A percentile compares a stretch with the other conserved stretches of the same genome.
Evolutionary conservation across 2,888 invertebrate species (phyloP).

Genomic region (Deladenus siricidicola): DNA sequence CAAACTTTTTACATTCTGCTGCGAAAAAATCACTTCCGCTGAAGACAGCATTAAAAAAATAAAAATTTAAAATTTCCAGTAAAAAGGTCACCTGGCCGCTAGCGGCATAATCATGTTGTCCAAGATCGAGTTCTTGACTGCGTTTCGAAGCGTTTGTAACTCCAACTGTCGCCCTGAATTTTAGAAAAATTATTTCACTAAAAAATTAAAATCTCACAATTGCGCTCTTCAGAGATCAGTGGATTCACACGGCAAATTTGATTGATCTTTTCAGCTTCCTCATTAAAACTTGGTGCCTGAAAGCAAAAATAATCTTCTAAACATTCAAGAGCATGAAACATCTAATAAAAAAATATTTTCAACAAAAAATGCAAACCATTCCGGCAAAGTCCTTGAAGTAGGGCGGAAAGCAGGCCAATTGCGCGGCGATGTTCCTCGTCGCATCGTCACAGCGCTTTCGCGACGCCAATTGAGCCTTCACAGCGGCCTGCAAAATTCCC

Average conservation of each 20-base stretch:
- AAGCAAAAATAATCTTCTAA: too few species aligned
- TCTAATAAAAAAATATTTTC: neutral
- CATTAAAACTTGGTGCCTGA: constrained; percentile 36
- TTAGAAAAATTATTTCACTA: neutral
- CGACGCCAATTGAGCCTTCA: constrained; percentile 1
- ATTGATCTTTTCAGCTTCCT: constrained; percentile 29
- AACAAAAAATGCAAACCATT: constrained; percentile 28
- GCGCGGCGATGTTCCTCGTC: neutral
- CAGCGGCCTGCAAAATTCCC: neutral
- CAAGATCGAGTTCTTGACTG: constrained; percentile 12
- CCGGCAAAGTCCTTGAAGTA: constrained; percentile 44
- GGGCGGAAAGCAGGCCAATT: constrained; percentile 36
- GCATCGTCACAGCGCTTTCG: neutral
- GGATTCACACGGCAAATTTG: constrained; percentile 12
- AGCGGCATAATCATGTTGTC: constrained; percentile 8
- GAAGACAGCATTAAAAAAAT: neutral
- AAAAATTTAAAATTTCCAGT: neutral
- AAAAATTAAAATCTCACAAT: constrained; percentile 3
- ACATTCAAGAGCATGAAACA: too few species aligned
- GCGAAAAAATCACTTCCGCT: neutral
- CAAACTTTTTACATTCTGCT: too few species aligned
- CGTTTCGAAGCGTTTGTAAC: constrained; percentile 8
- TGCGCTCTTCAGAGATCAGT: constrained; percentile 9
- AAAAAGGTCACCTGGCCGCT: constrained; percentile 4
- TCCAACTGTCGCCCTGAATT: constrained; percentile 20